Conservation (phyloP, 2,797 vertebrate species). For the Corythornis leucogaster region DNA sequence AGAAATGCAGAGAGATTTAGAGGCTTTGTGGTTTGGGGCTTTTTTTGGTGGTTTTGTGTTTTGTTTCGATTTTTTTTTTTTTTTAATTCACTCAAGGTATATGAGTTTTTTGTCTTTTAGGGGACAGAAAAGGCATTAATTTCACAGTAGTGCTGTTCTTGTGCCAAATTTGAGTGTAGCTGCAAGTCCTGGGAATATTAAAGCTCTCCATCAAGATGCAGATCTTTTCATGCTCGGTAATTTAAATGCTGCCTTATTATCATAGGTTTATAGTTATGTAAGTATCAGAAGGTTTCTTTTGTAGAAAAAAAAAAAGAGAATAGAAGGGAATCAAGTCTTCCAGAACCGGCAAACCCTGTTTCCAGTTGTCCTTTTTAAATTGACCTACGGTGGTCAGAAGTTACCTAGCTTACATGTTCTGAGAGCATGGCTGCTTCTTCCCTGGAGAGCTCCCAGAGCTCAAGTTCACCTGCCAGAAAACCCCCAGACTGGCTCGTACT, state of each 20-base stretch:
- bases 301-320: not conserved
- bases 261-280: not conserved
- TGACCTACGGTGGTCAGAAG: not conserved
- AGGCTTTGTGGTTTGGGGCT: not conserved
- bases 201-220: not conserved
- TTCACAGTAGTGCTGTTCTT: not conserved
- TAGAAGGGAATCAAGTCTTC: not conserved
- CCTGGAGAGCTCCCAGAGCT: not conserved
- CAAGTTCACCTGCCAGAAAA: not conserved
- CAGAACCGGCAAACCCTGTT: not conserved
- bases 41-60: not conserved
- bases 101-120: not conserved
- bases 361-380: not conserved
- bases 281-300: not conserved
- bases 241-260: not conserved
- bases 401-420: fast-evolving
- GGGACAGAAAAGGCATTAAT: not conserved
- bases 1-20: not conserved
- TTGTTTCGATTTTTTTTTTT: not conserved
- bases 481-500: not conserved
- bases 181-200: not conserved
- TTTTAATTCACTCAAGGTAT: not conserved
- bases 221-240: not conserved
- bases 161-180: not conserved
- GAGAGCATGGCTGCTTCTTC: not conserved